A percentile compares a stretch with the other conserved stretches of the same genome.
These are phyloP conservation scores for Liodrosophila aerea DNA, from an alignment of 2,888 invertebrate species.

Conservation along the genomic window DNA sequence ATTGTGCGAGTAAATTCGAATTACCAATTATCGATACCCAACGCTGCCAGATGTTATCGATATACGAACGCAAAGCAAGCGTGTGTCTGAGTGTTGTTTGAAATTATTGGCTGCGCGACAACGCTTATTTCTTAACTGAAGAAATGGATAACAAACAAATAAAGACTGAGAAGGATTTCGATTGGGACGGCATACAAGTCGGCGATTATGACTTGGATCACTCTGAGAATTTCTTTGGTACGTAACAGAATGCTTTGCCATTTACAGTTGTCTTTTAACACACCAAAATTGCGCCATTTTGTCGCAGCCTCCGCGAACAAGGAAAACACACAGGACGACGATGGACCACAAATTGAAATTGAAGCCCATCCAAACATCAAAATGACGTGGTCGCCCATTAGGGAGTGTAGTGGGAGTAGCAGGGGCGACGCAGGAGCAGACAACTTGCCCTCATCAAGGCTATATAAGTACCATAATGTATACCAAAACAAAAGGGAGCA, in stretches of 20 bases:
- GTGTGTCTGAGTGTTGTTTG: constrained; percentile 34
- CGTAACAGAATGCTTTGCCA: constrained; percentile 11
- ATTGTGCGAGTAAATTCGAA: too few species aligned
- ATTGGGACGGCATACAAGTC: constrained; percentile 80
- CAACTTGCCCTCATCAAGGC: constrained; percentile 46
- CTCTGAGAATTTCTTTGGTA: constrained; percentile 78
- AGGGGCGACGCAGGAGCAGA: too few species aligned
- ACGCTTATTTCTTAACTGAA: background rate
- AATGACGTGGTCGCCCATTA: too few species aligned
- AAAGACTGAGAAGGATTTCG: constrained; percentile 32
- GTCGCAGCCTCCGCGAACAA: constrained; percentile 20
- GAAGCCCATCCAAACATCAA: too few species aligned
- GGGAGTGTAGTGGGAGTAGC: too few species aligned
- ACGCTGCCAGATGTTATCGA: too few species aligned
- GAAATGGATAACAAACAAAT: constrained; percentile 23
- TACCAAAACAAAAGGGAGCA: constrained; percentile 74
- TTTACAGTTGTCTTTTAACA: constrained; percentile 33
- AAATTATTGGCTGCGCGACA: constrained; percentile 27
- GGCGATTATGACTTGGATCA: constrained; percentile 73
- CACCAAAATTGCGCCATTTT: constrained; percentile 49
- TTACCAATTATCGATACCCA: too few species aligned
- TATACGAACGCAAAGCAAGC: too few species aligned
- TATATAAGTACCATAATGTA: constrained; percentile 70
- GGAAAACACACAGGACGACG: too few species aligned
- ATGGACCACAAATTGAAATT: too few species aligned